phyloP scores from a whole-genome alignment of 1,140 invertebrate genomes.

The Oreohelix idahoensis region DNA sequence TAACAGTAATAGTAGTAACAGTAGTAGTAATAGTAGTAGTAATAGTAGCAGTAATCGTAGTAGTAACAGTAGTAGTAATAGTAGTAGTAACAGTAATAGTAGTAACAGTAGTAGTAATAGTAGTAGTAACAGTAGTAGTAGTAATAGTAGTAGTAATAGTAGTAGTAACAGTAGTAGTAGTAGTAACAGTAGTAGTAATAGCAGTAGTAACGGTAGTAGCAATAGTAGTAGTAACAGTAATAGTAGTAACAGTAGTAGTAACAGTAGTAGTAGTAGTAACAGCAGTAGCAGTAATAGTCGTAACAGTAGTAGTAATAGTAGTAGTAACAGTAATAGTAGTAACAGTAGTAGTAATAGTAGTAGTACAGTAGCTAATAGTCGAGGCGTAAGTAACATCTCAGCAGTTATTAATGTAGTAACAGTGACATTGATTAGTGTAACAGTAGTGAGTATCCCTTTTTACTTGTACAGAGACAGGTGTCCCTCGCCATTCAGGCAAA shows the following conservation, averaged over 20 bases:
- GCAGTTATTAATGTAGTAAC: too few relatives aligned
- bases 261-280: not conserved
- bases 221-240: constrained; percentile 11
- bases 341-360: too few relatives aligned
- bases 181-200: not conserved
- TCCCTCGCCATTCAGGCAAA: too few relatives aligned
- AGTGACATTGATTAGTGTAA: too few relatives aligned
- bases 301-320: not conserved
- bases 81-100: constrained; percentile 7
- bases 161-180: constrained; percentile 10
- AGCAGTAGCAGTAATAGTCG: not conserved
- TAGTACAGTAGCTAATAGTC: too few relatives aligned
- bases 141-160: constrained; percentile 25
- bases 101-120: not conserved
- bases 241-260: not conserved
- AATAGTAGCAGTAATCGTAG: too few relatives aligned
- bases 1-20: not conserved
- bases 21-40: not conserved
- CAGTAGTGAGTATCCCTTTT: too few relatives aligned
- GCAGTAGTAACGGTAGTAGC: not conserved
- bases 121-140: not conserved
- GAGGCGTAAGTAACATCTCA: too few relatives aligned
- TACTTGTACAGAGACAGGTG: too few relatives aligned
- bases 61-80: too few relatives aligned
- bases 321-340: not conserved